Evolutionary conservation across 2,888 invertebrate species (phyloP).

Genomic region (Kuschelorhynchus macadamiae): DNA sequence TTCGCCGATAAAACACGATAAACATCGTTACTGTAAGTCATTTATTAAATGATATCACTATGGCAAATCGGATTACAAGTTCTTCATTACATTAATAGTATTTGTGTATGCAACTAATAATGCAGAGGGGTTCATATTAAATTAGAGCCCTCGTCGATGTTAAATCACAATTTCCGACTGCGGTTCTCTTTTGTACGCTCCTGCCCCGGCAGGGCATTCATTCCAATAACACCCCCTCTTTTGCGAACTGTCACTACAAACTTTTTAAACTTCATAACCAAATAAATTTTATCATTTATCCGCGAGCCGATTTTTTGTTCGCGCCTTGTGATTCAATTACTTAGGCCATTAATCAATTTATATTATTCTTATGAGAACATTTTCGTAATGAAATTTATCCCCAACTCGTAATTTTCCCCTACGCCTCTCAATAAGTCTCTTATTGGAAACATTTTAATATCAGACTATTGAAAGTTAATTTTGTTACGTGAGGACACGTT

Average conservation of each 20-base stretch:
- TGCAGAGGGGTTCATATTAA: constrained; percentile 62
- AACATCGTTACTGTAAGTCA: constrained; percentile 48
- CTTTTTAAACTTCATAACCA: constrained; percentile 65
- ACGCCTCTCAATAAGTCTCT: constrained; percentile 46
- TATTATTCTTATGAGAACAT: constrained; percentile 67
- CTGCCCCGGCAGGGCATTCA: constrained; percentile 58
- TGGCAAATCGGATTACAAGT: constrained; percentile 61
- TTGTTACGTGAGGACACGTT: constrained; percentile 6
- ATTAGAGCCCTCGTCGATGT: constrained; percentile 64
- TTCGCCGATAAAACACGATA: constrained; percentile 33
- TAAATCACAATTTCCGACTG: constrained; percentile 63
- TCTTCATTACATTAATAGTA: constrained; percentile 64
- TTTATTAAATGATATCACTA: constrained; percentile 56
- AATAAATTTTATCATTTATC: constrained; percentile 67
- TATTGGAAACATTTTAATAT: constrained; percentile 43
- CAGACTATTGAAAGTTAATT: constrained; percentile 30
- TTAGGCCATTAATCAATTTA: constrained; percentile 68
- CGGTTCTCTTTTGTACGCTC: constrained; percentile 61
- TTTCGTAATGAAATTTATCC: constrained; percentile 65
- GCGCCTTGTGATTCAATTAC: constrained; percentile 68
- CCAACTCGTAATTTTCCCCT: constrained; percentile 43
- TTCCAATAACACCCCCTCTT: constrained; percentile 64
- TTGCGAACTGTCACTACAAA: constrained; percentile 66
- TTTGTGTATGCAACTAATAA: constrained; percentile 64
- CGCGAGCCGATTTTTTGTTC: constrained; percentile 65